Base-by-base conservation (phyloP, 2,888 invertebrate species). In the Agrotis ipsilon region DNA sequence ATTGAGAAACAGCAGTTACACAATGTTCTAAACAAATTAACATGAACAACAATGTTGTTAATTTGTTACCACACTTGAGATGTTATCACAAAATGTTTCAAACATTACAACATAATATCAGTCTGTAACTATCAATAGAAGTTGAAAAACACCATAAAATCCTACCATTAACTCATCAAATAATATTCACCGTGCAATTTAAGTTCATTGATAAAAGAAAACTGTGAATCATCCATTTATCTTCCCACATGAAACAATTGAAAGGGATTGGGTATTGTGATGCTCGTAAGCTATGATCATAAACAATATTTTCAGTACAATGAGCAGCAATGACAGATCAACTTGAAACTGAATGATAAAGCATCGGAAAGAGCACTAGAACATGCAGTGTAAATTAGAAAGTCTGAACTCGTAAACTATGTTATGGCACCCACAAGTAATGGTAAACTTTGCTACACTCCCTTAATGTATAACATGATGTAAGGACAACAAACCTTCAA, bases 181-280 rank as follows among this genome's bases (percentile, higher is more conserved):
- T 60, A 51, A 67, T 54, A 64, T 24, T 46, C 48, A 63, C 18
- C 67, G 32, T 67, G 67, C 63, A 72, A 65, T 67, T 72, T 65
- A 39, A 57, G 46, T 70, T 75, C 48, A 74, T 65, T 80, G 68
- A 70, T 63, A 59, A 78, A 58, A 57, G 48, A 68, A 83, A 64
- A 71, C 55, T 52, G 52, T 66, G 70, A 71, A 70, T 74, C 75
- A 80, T 46, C 39, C 18, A 46, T 70, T 70, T 66, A 55, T 51
- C 57, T 74, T 80, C 80, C 61, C 67, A 65, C 21, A 1, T 24
- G 1, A 66, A 60, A 80, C 63, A 63, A 75, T 75, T 68, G 59
- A 65, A 57, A 65, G 51, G 69, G 60, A 57, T 67, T 51, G 19
- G 54, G 63, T 75, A 79, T 82, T 68, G 68, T 79, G 54, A 59